Evolutionary conservation across 2,888 invertebrate genomes (phyloP), one percentile per base, ranked within the genome.

Genomic region (Cephonodes hylas): DNA sequence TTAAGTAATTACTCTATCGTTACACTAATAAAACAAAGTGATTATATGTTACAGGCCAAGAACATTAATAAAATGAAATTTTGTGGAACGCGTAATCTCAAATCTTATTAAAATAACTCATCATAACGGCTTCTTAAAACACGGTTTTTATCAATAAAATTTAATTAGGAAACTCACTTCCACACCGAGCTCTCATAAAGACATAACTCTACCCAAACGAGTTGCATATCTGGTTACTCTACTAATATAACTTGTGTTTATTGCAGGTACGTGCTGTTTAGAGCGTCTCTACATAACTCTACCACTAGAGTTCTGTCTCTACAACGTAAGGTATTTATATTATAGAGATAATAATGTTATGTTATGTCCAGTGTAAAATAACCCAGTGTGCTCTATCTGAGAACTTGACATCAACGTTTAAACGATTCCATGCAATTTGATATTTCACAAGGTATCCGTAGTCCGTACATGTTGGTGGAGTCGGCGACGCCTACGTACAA

Each of bases 201-300:
- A 59, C 34, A 45, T 38, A 38, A 22, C 22, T 31, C 23, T 34
- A 6, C n/a, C 38, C 25, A 34, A 5, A 38, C 23, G 22, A 46
- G 15, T 44, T 22, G 23, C 22, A 22, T 48, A 59, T 59, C 46
- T 59, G 23, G 23, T 59, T 48, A 59, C 46, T 23, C 38, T 22
- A 59, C 45, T 59, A 46, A 59, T 18, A 57, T 48, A 23, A 48
- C 15, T 15, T 25, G 23, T 59, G 34, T 48, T 59, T 59, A 23
- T 48, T 59, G 23, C 59, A 59, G 59, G 59, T 59, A 59, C 38
- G 59, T 59, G 6, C 27, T 15, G 13, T 8, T 20, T 31, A 13
- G n/a, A 2, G 6, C 18, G 20, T 15, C 34, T 57, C 38, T 57
- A n/a, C 38, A 38, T 38, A 3, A 10, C 22, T 53, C 48, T 53